Conservation (phyloP, 2,113 vertebrate genomes). For the Notiomystis cincta region DNA sequence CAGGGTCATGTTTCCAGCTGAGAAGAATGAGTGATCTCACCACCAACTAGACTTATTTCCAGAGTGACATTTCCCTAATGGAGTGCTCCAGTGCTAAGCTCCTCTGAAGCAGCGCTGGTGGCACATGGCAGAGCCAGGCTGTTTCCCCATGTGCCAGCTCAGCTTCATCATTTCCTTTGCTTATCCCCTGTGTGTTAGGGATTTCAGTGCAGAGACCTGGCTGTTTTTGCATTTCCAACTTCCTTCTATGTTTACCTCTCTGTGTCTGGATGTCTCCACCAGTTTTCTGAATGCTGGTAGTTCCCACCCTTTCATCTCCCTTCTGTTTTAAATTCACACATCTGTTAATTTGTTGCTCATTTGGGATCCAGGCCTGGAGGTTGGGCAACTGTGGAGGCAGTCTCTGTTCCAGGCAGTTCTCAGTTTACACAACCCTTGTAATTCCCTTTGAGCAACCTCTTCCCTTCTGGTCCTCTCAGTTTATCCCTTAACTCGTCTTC, state of each 20-base stretch:
- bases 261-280: background rate
- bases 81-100: background rate
- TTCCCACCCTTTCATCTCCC: background rate
- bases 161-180: background rate
- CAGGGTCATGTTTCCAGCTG: conserved; percentile 13
- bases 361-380: background rate
- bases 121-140: background rate
- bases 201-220: background rate
- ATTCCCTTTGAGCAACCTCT: background rate
- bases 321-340: background rate
- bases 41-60: conserved; percentile 21
- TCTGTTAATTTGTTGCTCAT: background rate
- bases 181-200: background rate
- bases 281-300: background rate
- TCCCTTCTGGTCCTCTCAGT: background rate
- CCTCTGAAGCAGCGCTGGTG: background rate
- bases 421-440: background rate
- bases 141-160: background rate
- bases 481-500: background rate
- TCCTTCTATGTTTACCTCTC: background rate
- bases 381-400: background rate
- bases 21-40: conserved; percentile 54
- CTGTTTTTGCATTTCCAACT: background rate
- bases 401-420: background rate
- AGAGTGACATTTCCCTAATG: background rate